Percentiles rank a stretch among this genome's conserved stretches.
Conservation (phyloP, 2,113 vertebrate species). For the Eira barbara region DNA sequence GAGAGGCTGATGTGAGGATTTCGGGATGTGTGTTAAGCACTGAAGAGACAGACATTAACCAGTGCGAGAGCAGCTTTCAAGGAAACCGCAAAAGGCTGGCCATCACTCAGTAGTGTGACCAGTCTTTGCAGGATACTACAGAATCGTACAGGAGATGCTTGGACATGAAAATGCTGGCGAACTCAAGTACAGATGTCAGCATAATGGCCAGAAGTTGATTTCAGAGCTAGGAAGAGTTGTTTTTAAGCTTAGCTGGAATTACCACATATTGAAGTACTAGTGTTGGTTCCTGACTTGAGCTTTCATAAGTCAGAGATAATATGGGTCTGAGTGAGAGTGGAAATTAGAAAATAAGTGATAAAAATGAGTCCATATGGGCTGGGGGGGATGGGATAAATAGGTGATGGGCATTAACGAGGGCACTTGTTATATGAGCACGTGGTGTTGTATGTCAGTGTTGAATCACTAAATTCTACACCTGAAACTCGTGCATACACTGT, state of each 20-base stretch:
- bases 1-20: background rate
- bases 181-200: background rate
- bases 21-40: background rate
- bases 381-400: background rate
- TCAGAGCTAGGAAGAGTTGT: background rate
- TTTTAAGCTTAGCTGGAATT: background rate
- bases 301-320: background rate
- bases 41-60: background rate
- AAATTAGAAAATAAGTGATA: background rate
- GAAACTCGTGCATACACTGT: background rate
- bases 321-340: background rate
- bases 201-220: background rate
- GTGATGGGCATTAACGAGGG: background rate
- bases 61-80: background rate
- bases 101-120: background rate
- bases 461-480: background rate
- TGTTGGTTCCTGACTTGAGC: background rate
- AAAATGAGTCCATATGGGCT: background rate
- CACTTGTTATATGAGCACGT: background rate
- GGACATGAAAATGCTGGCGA: background rate
- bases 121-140: background rate
- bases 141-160: background rate
- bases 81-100: background rate
- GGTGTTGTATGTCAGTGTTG: background rate
- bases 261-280: background rate